Evolutionary conservation across 1,140 invertebrate species (phyloP).

Genomic region (Leptonema lineaticorne): DNA sequence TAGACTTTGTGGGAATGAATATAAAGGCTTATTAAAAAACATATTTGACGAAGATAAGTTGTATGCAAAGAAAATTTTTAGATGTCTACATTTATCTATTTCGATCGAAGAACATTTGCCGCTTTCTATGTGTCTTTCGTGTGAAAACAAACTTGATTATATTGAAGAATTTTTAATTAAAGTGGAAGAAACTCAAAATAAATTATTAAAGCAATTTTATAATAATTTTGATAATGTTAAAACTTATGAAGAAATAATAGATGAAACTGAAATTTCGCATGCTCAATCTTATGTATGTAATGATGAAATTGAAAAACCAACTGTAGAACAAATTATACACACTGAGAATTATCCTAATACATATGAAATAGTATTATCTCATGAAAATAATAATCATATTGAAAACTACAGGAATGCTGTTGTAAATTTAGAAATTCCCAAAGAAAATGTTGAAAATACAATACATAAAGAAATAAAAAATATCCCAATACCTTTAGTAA

Average conservation of each 20-base stretch:
- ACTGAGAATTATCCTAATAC: not conserved
- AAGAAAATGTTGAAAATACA: not conserved
- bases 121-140: not conserved
- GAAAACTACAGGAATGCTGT: too few species aligned
- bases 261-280: not conserved
- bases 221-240: not conserved
- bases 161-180: slow-evolving; percentile 14
- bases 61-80: slow-evolving; percentile 1
- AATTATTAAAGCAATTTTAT: slow-evolving; percentile 16
- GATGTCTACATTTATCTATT: slow-evolving; percentile 12
- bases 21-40: not conserved
- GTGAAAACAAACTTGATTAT: slow-evolving; percentile 22
- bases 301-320: not conserved
- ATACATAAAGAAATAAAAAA: not conserved
- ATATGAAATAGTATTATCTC: not conserved
- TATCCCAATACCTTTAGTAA: not conserved
- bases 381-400: not conserved
- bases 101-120: slow-evolving; percentile 12
- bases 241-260: not conserved
- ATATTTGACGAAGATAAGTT: slow-evolving; percentile 5
- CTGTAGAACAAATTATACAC: not conserved
- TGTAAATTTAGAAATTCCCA: not conserved
- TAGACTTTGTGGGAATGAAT: slow-evolving; percentile 24
- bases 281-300: too few species aligned
- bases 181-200: slow-evolving; percentile 12